Base-by-base conservation (phyloP, 1,140 invertebrate genomes). In the Apis laboriosa region DNA sequence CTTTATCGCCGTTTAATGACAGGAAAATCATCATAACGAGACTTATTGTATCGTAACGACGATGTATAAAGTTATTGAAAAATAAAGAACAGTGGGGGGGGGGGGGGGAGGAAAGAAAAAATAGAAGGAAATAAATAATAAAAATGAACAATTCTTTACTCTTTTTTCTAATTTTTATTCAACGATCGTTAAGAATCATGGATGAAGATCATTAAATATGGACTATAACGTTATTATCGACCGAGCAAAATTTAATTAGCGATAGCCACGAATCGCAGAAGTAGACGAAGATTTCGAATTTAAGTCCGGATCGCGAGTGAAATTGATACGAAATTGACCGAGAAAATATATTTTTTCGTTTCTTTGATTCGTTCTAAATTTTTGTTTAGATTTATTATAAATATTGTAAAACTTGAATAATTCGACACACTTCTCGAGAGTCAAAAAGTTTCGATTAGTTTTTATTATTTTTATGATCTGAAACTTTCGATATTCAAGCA, bases 181-280 rank as follows among this genome's bases (percentile, higher is more conserved):
- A 2, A n/a, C 15, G 49, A 12, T 34, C 51, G n/a, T 56, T 56
- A 24, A 11, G 19, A 24, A 24, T 24, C 58, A 15, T 9, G 15
- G 11, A 9, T 12, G 15, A 21, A 49, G 34, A 74, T 28, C 12
- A 76, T 76, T 75, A 81, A 75, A 64, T 70, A 17, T 7, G 28
- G 11, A 17, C 12, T 67, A 17, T 34, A 56, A 53, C 17, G 24
- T n/a, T 56, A 53, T 63, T 51, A 34, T 13, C 56, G n/a, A 5
- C n/a, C 19, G 9, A 11, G 28, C 34, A 34, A 24, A n/a, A 53
- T 80, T 75, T 80, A 80, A 80, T 80, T 66, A 80, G 53, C 51
- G 79, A 49, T 72, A 80, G 28, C 34, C 71, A 19, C 28, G 53
- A 55, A 8, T 56, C 24, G 51, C 13, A 19, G 0, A 58, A 66